Evolutionary conservation across 2,113 vertebrate genomes (phyloP), one percentile per base, ranked within the genome.

Genomic region (Solea senegalensis): DNA sequence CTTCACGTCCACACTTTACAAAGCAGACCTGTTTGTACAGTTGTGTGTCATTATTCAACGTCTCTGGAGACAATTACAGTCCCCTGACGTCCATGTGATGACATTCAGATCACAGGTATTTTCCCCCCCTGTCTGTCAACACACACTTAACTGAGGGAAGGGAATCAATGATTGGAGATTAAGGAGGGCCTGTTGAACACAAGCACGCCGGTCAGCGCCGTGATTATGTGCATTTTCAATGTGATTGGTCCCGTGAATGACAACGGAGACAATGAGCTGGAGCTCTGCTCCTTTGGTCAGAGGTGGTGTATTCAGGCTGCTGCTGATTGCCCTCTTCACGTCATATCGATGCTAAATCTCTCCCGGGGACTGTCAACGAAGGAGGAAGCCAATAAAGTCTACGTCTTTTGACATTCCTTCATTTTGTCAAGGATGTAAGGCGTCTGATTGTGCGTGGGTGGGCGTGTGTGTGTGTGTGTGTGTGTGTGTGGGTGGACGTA

Each of bases 181-280:
- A 27, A 48, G 12, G 41, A 51, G 4, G 50, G 10, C 11, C 40
- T 28, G n/a, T 50, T 39, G 0, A 12, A 10, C 28, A 67, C 2
- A 59, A 58, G 54, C 7, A 14, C n/a, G 12, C 14, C 67, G 27
- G 60, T 70, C 34, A 58, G 58, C 50, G 12, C 40, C 67, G 39
- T 78, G 61, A 76, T 83, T 69, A 60, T 59, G 51, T 74, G 69
- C 64, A 69, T 83, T 75, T 64, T 48, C 48, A 73, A 56, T 64
- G 67, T 61, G 71, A 71, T 58, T 76, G 66, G 56, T 67, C 45
- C 58, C 43, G 27, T 21, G 11, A 45, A 68, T 61, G 46, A 15
- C 2, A 40, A 45, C 28, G 41, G 12, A 41, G 8, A 45, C 14
- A 39, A 7, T 12, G 40, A 9, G 39, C 15, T 14, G 27, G 52